Percentiles rank a stretch among this genome's conserved stretches.
Conservation (phyloP, 2,113 vertebrate species). For the Ivindomyrus marchei region DNA sequence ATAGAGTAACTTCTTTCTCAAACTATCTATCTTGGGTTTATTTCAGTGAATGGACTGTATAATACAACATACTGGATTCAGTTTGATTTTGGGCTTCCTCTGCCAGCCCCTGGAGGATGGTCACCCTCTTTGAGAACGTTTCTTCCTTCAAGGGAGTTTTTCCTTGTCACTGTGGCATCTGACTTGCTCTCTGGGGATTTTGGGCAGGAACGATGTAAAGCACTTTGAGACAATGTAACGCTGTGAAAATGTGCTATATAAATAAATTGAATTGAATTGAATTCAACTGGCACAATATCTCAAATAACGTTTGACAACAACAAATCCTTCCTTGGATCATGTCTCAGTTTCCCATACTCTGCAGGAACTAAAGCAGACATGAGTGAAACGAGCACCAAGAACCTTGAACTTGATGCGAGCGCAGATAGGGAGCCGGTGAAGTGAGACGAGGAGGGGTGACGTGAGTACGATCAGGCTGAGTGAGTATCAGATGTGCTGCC, state of each 20-base stretch:
- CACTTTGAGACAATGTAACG: background rate
- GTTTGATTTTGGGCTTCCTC: background rate
- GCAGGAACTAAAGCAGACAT: background rate
- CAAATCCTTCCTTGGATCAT: background rate
- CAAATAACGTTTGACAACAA: background rate
- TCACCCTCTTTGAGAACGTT: background rate
- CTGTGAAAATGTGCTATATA: background rate
- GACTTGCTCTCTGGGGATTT: background rate
- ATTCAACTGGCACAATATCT: background rate
- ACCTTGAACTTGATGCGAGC: background rate
- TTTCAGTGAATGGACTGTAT: background rate
- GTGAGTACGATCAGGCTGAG: background rate
- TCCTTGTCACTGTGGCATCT: background rate
- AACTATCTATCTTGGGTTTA: background rate
- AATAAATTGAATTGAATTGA: background rate
- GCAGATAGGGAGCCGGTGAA: background rate
- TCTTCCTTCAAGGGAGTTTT: background rate
- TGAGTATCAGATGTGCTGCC: background rate
- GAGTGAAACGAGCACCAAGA: background rate
- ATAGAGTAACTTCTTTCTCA: background rate
- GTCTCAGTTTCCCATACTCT: background rate
- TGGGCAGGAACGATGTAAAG: background rate
- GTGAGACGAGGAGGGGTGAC: background rate
- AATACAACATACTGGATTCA: background rate
- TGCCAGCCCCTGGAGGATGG: background rate